Percentiles rank a stretch among this genome's conserved stretches.
phyloP scores from a whole-genome alignment of 2,797 vertebrate genomes.

The Eidolon dupreanum region DNA sequence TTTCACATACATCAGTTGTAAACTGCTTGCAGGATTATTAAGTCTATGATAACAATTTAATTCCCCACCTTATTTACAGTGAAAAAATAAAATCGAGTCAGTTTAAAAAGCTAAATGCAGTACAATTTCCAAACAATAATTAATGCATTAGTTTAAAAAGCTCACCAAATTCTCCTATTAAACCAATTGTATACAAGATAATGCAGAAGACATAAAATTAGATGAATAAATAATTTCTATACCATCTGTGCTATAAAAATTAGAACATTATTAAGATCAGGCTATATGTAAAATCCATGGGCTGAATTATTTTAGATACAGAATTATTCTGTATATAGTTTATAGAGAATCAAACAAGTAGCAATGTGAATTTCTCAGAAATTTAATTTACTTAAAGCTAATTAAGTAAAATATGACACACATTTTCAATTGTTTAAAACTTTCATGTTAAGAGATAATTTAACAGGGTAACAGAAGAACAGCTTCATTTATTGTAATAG shows the following conservation, averaged over 20 bases:
- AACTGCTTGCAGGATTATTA: background rate
- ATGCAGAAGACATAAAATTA: background rate
- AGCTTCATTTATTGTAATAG: background rate
- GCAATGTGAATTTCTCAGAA: background rate
- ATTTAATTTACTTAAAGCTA: background rate
- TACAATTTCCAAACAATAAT: background rate
- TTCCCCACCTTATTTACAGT: background rate
- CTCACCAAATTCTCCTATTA: background rate
- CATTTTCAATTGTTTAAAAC: background rate
- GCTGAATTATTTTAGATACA: background rate
- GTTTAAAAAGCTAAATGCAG: background rate
- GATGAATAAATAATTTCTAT: background rate
- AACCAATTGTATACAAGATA: background rate
- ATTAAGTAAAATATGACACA: background rate
- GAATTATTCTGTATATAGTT: background rate
- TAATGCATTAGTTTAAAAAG: background rate
- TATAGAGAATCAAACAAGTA: background rate
- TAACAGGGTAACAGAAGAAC: background rate
- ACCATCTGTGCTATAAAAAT: background rate
- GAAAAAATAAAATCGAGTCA: background rate
- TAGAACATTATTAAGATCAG: background rate
- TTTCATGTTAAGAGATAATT: background rate
- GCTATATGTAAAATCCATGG: background rate
- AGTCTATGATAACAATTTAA: background rate
- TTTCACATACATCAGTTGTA: background rate